Evolutionary conservation across 37 sponge, comb jelly and placozoan genomes (phyloP), one percentile per base, ranked within the genome.

Genomic region (Oscarella lobularis): DNA sequence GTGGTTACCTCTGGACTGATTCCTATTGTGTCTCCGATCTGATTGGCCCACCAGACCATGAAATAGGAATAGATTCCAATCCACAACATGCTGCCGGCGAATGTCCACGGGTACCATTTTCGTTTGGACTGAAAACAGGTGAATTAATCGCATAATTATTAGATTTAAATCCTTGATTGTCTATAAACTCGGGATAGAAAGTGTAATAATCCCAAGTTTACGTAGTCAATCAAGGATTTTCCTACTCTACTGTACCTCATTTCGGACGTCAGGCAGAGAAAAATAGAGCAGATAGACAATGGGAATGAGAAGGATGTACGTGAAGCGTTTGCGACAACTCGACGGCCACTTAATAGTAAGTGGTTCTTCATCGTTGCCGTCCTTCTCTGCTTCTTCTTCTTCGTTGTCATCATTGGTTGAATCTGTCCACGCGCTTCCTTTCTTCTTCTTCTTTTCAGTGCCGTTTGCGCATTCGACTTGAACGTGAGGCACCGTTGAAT

Each of bases 281-380:
- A 79, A 83, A 31, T 77, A 77, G 0, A 83, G 78, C 2, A 68
- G 83, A 65, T 78, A 40, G 40, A 79, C 40, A 34, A 83, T 79
- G 31, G 83, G 83, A 35, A 76, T 66, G 1, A 83, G 39, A 33
- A 83, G 36, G 72, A 79, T 39, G 74, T 83, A 83, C 55, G 69
- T 48, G 33, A 79, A 41, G 36, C 83, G 39, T 31, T 70, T 67
- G 5, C 74, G 36, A 70, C 39, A 82, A 31, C 65, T 14, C 14
- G 68, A 67, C 1, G 83, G 83, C 83, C 83, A 83, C 20, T 39
- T 41, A n/a, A 83, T 66, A 79, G 48, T 67, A 1, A 83, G 39
- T 1, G 75, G 75, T 31, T 80, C 81, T 40, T 79, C 74, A 30
- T 79, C 81, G 2, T 80, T 73, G 1, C 72, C 81, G 6, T 41